These are phyloP conservation scores for Sarcoramphus papa DNA, from an alignment of 2,797 vertebrate species.

Conservation along the genomic window DNA sequence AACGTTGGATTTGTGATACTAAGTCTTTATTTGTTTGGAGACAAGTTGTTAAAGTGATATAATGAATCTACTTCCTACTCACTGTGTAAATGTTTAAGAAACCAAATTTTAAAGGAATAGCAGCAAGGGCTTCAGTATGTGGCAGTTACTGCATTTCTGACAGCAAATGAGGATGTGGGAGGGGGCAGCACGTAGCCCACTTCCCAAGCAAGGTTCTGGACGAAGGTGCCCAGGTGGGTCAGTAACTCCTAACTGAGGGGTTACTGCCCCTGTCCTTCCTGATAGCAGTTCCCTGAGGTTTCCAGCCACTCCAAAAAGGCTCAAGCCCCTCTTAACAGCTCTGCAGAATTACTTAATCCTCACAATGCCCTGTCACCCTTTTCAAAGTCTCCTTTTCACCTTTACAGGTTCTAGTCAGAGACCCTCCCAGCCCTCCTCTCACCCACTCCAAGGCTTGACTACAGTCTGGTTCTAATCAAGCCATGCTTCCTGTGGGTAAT, in stretches of 20 bases:
- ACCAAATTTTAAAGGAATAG: neutral
- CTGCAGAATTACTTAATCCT: neutral
- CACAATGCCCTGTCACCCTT: neutral
- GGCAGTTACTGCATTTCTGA: neutral
- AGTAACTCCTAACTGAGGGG: neutral
- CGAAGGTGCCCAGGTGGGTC: neutral
- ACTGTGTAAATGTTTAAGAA: neutral
- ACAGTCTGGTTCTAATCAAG: neutral
- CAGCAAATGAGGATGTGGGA: neutral
- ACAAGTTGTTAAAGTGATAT: neutral
- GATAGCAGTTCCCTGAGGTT: neutral
- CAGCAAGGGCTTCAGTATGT: neutral
- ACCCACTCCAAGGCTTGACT: neutral
- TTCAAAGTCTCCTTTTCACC: neutral
- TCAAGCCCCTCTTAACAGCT: neutral
- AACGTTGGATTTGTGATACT: neutral
- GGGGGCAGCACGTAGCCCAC: neutral
- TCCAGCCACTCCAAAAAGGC: neutral
- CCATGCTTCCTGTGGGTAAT: neutral
- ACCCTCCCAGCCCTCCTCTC: neutral
- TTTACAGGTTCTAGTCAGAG: neutral
- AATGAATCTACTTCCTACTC: neutral
- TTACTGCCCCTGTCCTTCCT: neutral
- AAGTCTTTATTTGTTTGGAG: neutral
- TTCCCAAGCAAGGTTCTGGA: neutral